Percentiles rank a stretch among this genome's conserved stretches.
Evolutionary conservation across 2,888 invertebrate species (phyloP).

Genomic region (Incurvaria masculella): DNA sequence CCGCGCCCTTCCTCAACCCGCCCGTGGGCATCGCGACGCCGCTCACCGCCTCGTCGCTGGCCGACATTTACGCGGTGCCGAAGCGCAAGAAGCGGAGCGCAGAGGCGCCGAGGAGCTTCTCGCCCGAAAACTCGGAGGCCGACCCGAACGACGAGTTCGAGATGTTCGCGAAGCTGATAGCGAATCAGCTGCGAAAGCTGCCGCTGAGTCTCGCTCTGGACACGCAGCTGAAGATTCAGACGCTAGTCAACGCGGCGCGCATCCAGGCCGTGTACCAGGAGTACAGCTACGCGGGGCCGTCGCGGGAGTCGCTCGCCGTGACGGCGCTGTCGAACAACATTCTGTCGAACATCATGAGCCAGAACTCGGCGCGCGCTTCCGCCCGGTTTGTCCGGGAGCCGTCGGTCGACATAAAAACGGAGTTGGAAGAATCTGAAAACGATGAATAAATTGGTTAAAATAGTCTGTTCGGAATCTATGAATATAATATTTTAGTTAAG

Average conservation of each 20-base stretch:
- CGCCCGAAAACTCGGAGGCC: constrained; percentile 40
- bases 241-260: constrained; percentile 43
- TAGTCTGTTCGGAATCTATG: no score
- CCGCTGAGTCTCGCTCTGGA: constrained; percentile 45
- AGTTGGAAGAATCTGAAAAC: not conserved
- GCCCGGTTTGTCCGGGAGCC: not conserved
- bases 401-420: not conserved
- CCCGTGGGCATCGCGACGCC: constrained; percentile 51
- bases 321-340: constrained; percentile 49
- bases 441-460: not conserved
- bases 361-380: constrained; percentile 24
- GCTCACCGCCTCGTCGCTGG: constrained; percentile 38
- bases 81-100: constrained; percentile 33
- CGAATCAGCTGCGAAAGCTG: constrained; percentile 45
- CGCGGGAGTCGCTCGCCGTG: constrained; percentile 44
- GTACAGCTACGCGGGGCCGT: constrained; percentile 48
- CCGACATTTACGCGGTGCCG: constrained; percentile 43
- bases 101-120: constrained; percentile 29
- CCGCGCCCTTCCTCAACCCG: constrained; percentile 39
- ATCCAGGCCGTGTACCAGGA: constrained; percentile 51
- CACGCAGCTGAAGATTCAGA: constrained; percentile 48
- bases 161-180: constrained; percentile 50
- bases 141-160: constrained; percentile 47
- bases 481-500: no score
- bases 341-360: constrained; percentile 42